phyloP scores from a whole-genome alignment of 2,113 vertebrate species.

The Maylandia zebra region DNA sequence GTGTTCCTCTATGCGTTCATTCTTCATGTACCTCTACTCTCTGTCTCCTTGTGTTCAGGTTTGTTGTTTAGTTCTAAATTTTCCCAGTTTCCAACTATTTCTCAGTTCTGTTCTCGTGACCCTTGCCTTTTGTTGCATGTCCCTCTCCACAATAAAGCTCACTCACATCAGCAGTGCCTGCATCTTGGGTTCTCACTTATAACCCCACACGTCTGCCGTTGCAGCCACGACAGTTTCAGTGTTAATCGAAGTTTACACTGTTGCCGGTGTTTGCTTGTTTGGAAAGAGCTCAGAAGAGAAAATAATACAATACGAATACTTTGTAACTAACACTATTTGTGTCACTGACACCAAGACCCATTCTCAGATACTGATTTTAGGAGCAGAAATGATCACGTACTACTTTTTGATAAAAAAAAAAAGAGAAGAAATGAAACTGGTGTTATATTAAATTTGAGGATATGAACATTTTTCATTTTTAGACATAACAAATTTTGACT shows the following conservation, averaged over 20 bases:
- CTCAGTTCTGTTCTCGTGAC: not conserved
- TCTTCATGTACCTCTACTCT: not conserved
- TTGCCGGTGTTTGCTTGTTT: not conserved
- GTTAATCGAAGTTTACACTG: not conserved
- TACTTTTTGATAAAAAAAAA: not conserved
- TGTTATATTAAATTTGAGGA: not conserved
- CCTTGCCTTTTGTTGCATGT: not conserved
- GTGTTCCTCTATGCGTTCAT: not conserved
- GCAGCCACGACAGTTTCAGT: not conserved
- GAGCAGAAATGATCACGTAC: not conserved
- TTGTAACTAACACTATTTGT: not conserved
- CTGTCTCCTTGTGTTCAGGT: not conserved
- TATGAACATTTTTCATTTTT: not conserved
- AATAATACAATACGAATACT: not conserved
- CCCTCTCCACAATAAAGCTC: not conserved
- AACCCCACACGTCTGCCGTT: not conserved
- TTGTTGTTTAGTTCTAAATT: not conserved
- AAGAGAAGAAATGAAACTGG: not conserved
- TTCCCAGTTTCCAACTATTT: not conserved
- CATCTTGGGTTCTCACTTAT: not conserved
- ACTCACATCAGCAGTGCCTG: not conserved
- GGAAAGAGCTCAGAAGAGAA: not conserved
- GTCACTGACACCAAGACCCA: not conserved
- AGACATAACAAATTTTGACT: not conserved
- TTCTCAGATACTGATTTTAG: not conserved